These are phyloP conservation scores for Proteles cristata DNA, from an alignment of 2,113 vertebrate species.

Conservation along the genomic window DNA sequence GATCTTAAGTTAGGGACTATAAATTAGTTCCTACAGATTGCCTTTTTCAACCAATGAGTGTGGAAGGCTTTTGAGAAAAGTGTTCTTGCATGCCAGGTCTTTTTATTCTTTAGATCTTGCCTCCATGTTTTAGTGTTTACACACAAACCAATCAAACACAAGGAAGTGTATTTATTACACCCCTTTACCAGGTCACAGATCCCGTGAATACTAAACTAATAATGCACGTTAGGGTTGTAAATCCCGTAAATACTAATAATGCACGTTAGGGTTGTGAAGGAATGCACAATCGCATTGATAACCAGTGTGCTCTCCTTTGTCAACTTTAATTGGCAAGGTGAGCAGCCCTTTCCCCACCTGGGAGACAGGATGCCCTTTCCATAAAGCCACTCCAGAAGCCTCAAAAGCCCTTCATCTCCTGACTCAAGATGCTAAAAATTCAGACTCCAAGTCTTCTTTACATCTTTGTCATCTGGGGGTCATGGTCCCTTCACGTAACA, in stretches of 20 bases:
- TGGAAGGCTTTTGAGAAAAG: background rate
- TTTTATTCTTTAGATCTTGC: background rate
- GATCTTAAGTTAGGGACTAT: background rate
- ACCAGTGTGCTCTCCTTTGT: background rate
- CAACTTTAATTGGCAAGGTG: no score
- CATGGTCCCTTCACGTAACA: background rate
- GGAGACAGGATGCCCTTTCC: background rate
- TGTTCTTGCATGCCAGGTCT: background rate
- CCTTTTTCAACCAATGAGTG: background rate
- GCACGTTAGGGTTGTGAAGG: no score
- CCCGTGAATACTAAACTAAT: background rate
- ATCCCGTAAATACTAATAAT: background rate
- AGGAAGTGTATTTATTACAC: background rate
- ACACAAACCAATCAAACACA: background rate
- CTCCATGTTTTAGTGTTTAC: background rate
- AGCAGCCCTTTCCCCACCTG: no score
- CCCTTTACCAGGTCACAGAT: background rate
- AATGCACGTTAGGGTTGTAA: no score
- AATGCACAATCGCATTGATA: fast-evolving
- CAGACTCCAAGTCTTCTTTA: background rate
- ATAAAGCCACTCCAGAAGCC: background rate
- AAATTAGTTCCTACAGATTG: background rate
- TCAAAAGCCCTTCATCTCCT: background rate
- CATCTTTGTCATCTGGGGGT: no score
- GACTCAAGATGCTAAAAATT: background rate